Base-by-base conservation (phyloP, 1,140 invertebrate species). In the Procambarus virginalis region DNA sequence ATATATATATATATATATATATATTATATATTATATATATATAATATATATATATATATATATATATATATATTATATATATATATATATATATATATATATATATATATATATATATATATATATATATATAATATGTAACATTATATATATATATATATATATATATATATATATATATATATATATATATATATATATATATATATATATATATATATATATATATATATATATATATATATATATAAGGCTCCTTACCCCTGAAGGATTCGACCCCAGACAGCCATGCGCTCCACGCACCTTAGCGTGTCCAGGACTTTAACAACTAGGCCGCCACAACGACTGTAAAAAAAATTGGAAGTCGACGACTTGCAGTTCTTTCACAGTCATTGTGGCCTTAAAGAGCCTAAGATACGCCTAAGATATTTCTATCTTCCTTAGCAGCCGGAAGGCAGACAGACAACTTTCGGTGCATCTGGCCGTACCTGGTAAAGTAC, bases 171-270 rank as follows among this genome's bases (percentile, higher is more conserved):
- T 64, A 64, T 64, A 64, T 64, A 64, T 64, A 14, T 64, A 64
- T 64, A 64, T 64, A 81, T 60, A 58, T 45, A 81, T 81, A 60
- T 81, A 60, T 60, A 60, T 81, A 81, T 81, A 81, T 81, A 81
- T 81, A 81, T 81, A 81, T 81, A 60, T 60, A 60, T 60, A 81
- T 81, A 81, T 81, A 81, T 81, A 81, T 81, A 60, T 81, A 81
- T 81, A 81, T 81, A 81, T 81, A 81, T 81, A 81, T 81, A 81
- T 81, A 81, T 81, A 81, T 81, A 81, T 81, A 81, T 80, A 55
- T 80, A 80, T 64, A 64, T 4, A 4, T 64, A 64, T 64, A 17
- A 1, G 12, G 60, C 17, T 9, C 51, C 51, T 55, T 8, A 55
- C 51, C 34, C 34, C 34, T 34, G 34, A 34, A 34, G 34, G 34